Conservation (phyloP, 2,113 vertebrate species). For the Balaenoptera acutorostrata region DNA sequence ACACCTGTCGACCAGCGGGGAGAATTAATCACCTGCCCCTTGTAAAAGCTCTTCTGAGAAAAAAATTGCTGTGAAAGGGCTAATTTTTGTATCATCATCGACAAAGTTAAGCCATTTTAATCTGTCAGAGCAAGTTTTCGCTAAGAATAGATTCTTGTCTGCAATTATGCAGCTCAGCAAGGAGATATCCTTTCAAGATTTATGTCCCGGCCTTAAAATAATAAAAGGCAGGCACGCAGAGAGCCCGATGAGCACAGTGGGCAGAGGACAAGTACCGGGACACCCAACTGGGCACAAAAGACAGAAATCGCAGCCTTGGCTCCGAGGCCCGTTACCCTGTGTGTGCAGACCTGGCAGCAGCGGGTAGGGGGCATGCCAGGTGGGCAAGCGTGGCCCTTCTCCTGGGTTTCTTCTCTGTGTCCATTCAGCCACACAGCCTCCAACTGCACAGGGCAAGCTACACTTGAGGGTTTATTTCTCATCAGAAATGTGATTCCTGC, state of each 20-base stretch:
- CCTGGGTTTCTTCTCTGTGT: accelerated
- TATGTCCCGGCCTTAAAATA: not conserved
- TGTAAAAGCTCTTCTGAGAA: not conserved
- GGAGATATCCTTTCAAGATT: not conserved
- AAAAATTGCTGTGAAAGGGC: not conserved
- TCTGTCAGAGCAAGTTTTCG: not conserved
- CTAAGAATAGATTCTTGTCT: conserved; percentile 13
- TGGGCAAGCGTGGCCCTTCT: accelerated
- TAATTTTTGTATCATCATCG: not conserved
- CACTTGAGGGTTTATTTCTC: not conserved
- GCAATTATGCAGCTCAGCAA: not conserved
- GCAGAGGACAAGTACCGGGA: accelerated
- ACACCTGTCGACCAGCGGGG: not conserved
- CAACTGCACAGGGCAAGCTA: accelerated
- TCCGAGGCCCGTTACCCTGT: accelerated
- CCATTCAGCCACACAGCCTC: accelerated
- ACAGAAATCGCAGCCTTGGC: accelerated
- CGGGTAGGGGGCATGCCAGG: accelerated
- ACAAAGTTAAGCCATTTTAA: not conserved
- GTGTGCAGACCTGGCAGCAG: accelerated
- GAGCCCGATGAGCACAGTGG: accelerated
- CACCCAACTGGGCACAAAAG: accelerated
- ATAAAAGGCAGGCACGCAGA: not conserved
- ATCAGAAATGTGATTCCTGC: not conserved
- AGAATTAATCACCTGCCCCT: not conserved